Percentiles rank a stretch among this genome's conserved stretches.
Conservation (phyloP, 2,888 invertebrate genomes). For the Troilus luridus region DNA sequence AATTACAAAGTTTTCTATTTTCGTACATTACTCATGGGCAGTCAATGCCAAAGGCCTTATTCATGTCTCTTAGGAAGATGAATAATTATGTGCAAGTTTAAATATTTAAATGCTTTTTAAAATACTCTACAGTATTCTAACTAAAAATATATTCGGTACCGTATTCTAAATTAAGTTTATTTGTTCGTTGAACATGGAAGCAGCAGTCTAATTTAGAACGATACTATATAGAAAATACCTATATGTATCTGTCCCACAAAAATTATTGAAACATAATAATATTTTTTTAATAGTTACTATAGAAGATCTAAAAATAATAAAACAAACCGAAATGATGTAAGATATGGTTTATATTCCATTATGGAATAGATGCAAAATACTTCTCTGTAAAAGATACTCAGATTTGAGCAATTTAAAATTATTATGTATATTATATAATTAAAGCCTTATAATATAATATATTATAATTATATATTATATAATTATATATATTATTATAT, state of each 20-base stretch:
- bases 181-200: no score
- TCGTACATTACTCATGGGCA: not conserved
- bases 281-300: not conserved
- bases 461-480: no score
- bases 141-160: no score
- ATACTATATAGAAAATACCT: no score
- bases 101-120: not conserved
- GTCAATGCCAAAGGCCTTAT: slow-evolving; percentile 1
- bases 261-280: not conserved
- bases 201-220: no score
- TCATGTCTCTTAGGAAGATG: not conserved
- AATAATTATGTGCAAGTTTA: not conserved
- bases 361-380: not conserved
- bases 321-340: not conserved
- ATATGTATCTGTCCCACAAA: not conserved
- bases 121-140: not conserved
- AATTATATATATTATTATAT: no score
- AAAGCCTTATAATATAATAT: no score
- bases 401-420: not conserved
- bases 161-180: no score
- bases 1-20: slow-evolving; percentile 27
- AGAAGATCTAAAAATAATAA: not conserved
- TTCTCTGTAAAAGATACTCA: not conserved
- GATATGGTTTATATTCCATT: not conserved
- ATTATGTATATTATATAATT: no score